These are phyloP conservation scores for Batillaria attramentaria DNA, from an alignment of 1,140 invertebrate species.

Conservation along the genomic window DNA sequence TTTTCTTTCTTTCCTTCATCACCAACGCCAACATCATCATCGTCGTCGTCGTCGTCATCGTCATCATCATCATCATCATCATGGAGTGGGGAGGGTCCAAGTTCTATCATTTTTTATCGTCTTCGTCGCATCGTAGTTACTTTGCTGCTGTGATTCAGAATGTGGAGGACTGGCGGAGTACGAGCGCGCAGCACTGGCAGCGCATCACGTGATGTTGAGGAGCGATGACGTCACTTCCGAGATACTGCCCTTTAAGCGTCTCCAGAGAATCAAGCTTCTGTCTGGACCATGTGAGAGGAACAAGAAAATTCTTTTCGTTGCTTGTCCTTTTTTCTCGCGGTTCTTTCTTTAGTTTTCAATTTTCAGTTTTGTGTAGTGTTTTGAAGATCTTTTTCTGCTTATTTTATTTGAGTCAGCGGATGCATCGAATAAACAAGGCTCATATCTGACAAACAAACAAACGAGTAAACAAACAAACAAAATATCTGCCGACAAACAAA, in stretches of 20 bases:
- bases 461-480: no score
- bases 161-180: constrained; percentile 32
- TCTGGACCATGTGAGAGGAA: constrained; percentile 6
- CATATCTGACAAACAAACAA: no score
- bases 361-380: no score
- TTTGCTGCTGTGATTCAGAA: neutral
- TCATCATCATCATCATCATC: neutral
- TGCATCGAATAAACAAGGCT: no score
- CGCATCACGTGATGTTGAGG: neutral
- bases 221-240: constrained; percentile 5
- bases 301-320: no score
- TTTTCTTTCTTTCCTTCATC: neutral
- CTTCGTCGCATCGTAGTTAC: neutral
- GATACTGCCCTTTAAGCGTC: no score
- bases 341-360: no score
- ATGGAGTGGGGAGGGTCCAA: neutral
- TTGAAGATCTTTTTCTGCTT: no score
- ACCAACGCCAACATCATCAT: neutral
- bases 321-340: no score
- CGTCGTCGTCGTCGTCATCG: neutral
- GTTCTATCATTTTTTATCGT: neutral
- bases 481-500: no score
- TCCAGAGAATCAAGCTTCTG: no score
- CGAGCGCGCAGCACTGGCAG: constrained; percentile 15
- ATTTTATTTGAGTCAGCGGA: no score